A percentile compares a stretch with the other conserved stretches of the same genome.
phyloP scores from a whole-genome alignment of 2,888 invertebrate genomes.

The Andrena marginata region DNA sequence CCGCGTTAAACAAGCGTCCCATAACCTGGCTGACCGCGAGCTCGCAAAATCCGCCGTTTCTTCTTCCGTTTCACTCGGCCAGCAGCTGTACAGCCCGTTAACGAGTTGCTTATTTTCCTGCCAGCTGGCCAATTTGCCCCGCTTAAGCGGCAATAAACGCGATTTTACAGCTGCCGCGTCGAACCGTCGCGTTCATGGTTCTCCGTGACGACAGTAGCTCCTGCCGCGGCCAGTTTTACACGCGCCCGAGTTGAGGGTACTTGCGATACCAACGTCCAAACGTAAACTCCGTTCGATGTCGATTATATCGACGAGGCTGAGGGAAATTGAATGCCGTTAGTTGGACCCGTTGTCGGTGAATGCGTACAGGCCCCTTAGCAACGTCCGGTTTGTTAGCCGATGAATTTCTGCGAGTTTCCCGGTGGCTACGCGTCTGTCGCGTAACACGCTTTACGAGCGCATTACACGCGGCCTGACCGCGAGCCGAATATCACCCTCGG shows the following conservation, averaged over 20 bases:
- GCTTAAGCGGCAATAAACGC: background rate
- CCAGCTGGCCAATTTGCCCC: conserved; percentile 3
- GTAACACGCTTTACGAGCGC: conserved; percentile 30
- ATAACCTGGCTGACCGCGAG: background rate
- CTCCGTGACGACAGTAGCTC: too few relatives aligned
- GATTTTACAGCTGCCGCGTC: conserved; percentile 1
- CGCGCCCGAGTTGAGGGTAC: background rate
- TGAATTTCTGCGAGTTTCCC: conserved; percentile 20
- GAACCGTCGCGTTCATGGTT: background rate
- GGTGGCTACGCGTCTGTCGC: background rate
- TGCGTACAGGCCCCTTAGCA: background rate
- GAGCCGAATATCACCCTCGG: conserved; percentile 29
- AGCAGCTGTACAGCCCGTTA: background rate
- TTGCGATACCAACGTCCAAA: background rate
- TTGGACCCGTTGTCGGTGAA: background rate
- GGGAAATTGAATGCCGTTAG: conserved; percentile 6
- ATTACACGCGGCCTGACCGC: conserved; percentile 17
- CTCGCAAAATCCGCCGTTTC: background rate
- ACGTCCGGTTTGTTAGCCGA: conserved; percentile 23
- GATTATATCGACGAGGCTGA: background rate
- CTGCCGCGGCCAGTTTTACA: too few relatives aligned
- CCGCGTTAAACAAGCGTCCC: background rate
- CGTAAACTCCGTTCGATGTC: background rate
- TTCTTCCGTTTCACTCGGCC: background rate
- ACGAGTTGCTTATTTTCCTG: conserved; percentile 6